Conservation (phyloP, 2,888 invertebrate genomes). For the Agapetus fuscipes region DNA sequence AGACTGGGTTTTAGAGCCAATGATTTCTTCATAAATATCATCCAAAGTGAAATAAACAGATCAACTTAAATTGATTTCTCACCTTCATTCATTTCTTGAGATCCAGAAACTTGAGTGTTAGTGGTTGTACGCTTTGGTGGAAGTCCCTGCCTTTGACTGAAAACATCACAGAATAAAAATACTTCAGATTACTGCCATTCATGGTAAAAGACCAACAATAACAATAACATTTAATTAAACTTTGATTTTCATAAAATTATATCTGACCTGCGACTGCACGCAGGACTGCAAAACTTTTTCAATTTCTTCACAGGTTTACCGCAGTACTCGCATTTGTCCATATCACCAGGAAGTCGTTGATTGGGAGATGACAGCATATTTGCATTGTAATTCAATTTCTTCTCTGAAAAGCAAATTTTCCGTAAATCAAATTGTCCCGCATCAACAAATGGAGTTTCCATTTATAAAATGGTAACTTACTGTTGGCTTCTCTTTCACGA, state of each 20-base stretch:
- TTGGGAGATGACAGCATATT: slow-evolving; percentile 18
- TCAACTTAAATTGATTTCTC: too few species aligned
- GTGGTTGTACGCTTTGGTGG: too few species aligned
- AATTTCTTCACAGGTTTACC: slow-evolving; percentile 64
- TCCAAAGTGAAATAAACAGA: too few species aligned
- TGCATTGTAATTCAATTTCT: slow-evolving; percentile 34
- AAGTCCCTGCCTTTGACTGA: too few species aligned
- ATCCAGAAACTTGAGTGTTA: too few species aligned
- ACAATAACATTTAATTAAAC: not conserved
- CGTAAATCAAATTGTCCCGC: not conserved
- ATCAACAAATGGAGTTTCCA: not conserved
- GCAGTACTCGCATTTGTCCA: slow-evolving; percentile 64
- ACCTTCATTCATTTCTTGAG: too few species aligned
- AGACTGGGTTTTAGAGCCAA: too few species aligned
- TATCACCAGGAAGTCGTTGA: slow-evolving; percentile 35
- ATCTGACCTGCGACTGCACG: slow-evolving; percentile 6
- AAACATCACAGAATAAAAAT: too few species aligned
- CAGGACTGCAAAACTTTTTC: slow-evolving; percentile 59
- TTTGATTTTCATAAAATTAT: not conserved
- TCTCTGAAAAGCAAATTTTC: slow-evolving; percentile 33
- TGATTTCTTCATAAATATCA: too few species aligned
- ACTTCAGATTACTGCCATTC: too few species aligned
- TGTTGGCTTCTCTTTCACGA: not conserved
- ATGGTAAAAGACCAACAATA: too few species aligned
- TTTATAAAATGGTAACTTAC: not conserved